Evolutionary conservation across 2,888 invertebrate genomes (phyloP), one percentile per base, ranked within the genome.

Genomic region (Hecatera dysodea): DNA sequence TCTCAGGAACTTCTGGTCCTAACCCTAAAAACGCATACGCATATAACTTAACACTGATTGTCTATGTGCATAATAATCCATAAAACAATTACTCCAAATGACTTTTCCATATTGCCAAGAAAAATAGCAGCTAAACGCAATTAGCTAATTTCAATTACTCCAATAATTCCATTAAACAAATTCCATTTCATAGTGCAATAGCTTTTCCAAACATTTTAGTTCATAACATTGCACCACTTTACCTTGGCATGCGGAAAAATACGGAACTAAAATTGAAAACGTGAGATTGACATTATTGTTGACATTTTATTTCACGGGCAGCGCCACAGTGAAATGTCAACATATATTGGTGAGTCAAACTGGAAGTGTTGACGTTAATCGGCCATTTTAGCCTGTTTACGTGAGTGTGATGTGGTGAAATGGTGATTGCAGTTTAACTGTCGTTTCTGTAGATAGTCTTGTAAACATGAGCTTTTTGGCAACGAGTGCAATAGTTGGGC

Each of bases 331-430:
- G 22, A 78, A 78, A 72, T 78, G 46, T 48, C 72, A 75, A 57
- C 39, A 50, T 75, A 52, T 33, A 39, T 52, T 78, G 61, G 74
- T 70, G 39, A 67, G 22, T 62, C 56, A 64, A 63, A 52, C 17
- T 65, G 6, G n/a, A 50, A 29, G 72, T 61, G 80, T 55, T 75
- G 85, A 77, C 80, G 50, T 63, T 53, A n/a, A 57, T 61, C 33
- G 42, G 2, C 52, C 46, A 72, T 56, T 79, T 73, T 75, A 44
- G 59, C 42, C 53, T 52, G 39, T 62, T 60, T 64, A 52, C 42
- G 19, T 44, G 52, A 12, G 12, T 50, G 44, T 50, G 52, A 67
- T 48, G n/a, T 44, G 57, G n/a, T 46, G 42, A 53, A 64, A 59
- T 11, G 29, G 24, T 73, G 48, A 74, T 67, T 80, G 57, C 57